Conservation (phyloP, 2,797 vertebrate genomes). For the Clarias fuscus region DNA sequence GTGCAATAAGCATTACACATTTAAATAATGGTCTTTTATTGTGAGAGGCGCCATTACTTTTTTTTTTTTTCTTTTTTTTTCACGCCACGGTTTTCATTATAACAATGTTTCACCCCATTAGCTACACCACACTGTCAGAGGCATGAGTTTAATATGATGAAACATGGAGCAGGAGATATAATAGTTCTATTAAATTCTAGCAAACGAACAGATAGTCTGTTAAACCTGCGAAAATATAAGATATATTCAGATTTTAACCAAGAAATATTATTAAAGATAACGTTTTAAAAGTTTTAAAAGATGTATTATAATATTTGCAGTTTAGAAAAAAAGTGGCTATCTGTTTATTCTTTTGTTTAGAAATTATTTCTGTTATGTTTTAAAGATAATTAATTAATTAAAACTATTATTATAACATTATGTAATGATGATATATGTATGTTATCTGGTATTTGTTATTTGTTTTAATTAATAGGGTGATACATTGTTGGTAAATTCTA, state of each 20-base stretch:
- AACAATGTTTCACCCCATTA: conserved; percentile 17
- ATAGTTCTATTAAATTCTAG: neutral
- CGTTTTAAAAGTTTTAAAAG: neutral
- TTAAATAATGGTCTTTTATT: neutral
- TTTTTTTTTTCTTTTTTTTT: neutral
- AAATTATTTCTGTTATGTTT: no score
- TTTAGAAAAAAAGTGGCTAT: neutral
- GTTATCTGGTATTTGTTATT: neutral
- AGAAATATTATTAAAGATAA: neutral
- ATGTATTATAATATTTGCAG: neutral
- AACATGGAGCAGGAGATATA: neutral
- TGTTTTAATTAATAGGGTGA: neutral
- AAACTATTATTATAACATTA: neutral
- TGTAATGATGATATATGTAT: neutral
- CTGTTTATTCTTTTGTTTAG: neutral
- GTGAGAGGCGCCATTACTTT: neutral
- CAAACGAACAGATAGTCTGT: neutral
- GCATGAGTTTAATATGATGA: neutral
- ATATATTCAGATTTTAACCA: neutral
- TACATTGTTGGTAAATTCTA: neutral
- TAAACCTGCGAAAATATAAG: no score
- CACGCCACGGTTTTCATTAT: neutral
- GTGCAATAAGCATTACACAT: neutral
- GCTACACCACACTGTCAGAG: neutral
- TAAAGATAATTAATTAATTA: no score